A percentile compares a stretch with the other conserved stretches of the same genome.
Conservation (phyloP, 2,888 invertebrate genomes). For the Torymus texanus region DNA sequence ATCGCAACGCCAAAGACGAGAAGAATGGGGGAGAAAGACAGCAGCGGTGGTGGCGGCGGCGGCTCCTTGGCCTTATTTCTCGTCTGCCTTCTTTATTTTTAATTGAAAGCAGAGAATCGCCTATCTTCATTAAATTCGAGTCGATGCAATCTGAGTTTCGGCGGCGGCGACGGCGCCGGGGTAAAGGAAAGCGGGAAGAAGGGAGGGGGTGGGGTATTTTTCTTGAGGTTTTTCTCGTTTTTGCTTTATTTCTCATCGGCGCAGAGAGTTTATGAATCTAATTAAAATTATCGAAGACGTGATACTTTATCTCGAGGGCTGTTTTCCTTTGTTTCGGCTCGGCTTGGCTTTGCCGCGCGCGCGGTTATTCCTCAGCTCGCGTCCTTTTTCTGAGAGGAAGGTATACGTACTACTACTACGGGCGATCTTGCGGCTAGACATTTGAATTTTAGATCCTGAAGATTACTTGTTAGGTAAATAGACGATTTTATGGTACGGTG, state of each 20-base stretch:
- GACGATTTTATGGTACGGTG: constrained; percentile 33
- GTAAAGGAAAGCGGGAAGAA: neutral
- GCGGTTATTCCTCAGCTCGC: constrained; percentile 9
- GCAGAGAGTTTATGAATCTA: constrained; percentile 55
- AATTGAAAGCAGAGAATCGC: constrained; percentile 54
- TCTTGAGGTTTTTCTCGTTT: constrained; percentile 28
- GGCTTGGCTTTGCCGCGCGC: constrained; percentile 20
- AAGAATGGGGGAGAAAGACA: neutral
- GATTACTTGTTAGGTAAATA: constrained; percentile 49
- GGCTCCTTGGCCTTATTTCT: constrained; percentile 51
- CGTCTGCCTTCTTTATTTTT: constrained; percentile 47
- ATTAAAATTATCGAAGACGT: constrained; percentile 57
- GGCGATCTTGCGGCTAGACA: constrained; percentile 54
- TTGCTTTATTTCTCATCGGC: constrained; percentile 30
- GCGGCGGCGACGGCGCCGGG: neutral
- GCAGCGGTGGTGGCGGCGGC: neutral
- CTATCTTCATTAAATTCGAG: constrained; percentile 54
- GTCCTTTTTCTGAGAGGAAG: neutral
- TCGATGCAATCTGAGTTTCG: constrained; percentile 51
- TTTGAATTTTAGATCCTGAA: constrained; percentile 51
- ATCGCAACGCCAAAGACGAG: constrained; percentile 8
- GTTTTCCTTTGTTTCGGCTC: constrained; percentile 53
- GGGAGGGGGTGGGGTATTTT: constrained; percentile 39
- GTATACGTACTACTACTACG: constrained; percentile 26
- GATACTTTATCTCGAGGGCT: constrained; percentile 54